Percentiles rank a stretch among this genome's conserved stretches.
Conservation (phyloP, 1,140 invertebrate genomes). For the Sycophila sp. region DNA sequence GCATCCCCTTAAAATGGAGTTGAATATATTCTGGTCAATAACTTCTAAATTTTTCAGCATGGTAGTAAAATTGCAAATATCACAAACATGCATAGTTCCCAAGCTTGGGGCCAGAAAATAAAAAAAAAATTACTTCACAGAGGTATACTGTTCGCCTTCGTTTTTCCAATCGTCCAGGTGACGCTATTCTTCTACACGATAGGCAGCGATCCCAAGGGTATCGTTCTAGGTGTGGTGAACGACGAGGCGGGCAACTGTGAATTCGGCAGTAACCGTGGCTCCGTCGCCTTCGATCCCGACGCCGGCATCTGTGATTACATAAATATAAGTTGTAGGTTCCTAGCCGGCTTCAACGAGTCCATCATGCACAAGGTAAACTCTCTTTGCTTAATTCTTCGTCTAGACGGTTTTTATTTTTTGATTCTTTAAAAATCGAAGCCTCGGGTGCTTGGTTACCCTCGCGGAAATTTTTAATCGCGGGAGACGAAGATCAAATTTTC, state of each 20-base stretch:
- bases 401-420: too few relatives aligned
- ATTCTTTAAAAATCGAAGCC: too few relatives aligned
- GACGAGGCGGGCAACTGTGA: slow-evolving; percentile 70
- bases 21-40: too few relatives aligned
- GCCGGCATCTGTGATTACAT: slow-evolving; percentile 64
- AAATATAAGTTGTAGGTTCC: slow-evolving; percentile 70
- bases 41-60: too few relatives aligned
- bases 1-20: too few relatives aligned
- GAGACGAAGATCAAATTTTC: too few relatives aligned
- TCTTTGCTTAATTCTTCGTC: background rate
- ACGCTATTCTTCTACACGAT: slow-evolving; percentile 83
- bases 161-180: slow-evolving; percentile 85
- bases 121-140: slow-evolving; percentile 64
- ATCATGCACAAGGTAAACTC: slow-evolving; percentile 59
- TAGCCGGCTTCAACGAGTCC: slow-evolving; percentile 64
- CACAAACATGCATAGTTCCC: too few relatives aligned
- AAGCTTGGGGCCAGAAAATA: too few relatives aligned
- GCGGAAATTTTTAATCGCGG: too few relatives aligned
- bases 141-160: slow-evolving; percentile 80
- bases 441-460: too few relatives aligned
- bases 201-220: slow-evolving; percentile 78
- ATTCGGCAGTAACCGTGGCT: slow-evolving; percentile 54
- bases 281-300: slow-evolving; percentile 46
- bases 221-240: slow-evolving; percentile 81
- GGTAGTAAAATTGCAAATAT: too few relatives aligned